Evolutionary conservation across 2,113 vertebrate genomes (phyloP).

Genomic region (Columba janthina): DNA sequence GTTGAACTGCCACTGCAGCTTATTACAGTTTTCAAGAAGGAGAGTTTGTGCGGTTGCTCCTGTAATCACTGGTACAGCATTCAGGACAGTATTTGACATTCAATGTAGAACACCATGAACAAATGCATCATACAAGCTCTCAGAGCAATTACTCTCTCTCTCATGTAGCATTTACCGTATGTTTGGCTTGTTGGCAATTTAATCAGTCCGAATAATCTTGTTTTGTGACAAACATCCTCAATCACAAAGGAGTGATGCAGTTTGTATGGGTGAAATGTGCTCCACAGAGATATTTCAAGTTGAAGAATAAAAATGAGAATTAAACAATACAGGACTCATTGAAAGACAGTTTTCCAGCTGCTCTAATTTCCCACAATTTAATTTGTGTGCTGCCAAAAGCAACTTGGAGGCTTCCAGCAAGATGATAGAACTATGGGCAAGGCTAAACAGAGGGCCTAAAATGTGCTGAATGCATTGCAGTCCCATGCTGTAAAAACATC

Average conservation of each 20-base stretch:
- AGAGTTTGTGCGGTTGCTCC: not conserved
- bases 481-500: conserved; percentile 51
- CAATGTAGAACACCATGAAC: not conserved
- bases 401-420: conserved; percentile 33
- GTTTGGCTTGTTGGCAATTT: conserved; percentile 65
- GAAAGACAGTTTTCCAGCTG: conserved; percentile 40
- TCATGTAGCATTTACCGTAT: conserved; percentile 50
- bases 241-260: conserved; percentile 62
- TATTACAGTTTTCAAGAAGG: not conserved
- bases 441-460: conserved; percentile 7
- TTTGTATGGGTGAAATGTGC: conserved; percentile 57
- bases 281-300: conserved; percentile 41
- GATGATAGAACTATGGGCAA: conserved; percentile 18
- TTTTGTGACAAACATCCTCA: conserved; percentile 63
- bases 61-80: not conserved
- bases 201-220: conserved; percentile 69
- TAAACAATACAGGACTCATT: conserved; percentile 49
- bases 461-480: not conserved
- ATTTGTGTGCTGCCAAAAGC: conserved; percentile 12
- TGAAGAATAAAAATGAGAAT: conserved; percentile 63
- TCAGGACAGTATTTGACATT: conserved; percentile 12
- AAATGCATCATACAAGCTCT: not conserved
- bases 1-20: not conserved
- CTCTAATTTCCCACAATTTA: conserved; percentile 58
- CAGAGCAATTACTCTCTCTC: conserved; percentile 42